Conservation (phyloP, 2,113 vertebrate species). For the Chunga burmeisteri region DNA sequence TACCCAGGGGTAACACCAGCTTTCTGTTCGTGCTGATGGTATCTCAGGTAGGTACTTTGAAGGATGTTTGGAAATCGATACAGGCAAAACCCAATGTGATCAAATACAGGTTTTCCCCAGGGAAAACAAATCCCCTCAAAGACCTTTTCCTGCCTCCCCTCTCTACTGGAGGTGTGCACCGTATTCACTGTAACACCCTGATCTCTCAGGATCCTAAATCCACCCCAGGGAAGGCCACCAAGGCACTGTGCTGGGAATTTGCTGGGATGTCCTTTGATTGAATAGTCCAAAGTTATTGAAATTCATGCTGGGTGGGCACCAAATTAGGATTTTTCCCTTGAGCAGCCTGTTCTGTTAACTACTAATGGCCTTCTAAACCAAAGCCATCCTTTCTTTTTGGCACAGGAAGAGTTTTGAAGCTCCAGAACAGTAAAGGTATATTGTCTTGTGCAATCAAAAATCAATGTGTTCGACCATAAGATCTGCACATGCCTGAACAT, state of each 20-base stretch:
- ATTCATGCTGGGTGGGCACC: neutral
- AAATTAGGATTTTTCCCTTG: neutral
- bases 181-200: rapidly evolving
- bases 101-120: neutral
- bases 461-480: neutral
- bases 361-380: neutral
- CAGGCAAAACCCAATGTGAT: rapidly evolving
- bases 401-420: neutral
- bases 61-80: neutral
- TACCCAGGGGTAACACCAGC: too few species aligned
- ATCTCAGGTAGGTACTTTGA: neutral
- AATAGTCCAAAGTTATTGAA: neutral
- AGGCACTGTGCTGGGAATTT: neutral
- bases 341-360: neutral
- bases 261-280: neutral
- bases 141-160: neutral
- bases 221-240: rapidly evolving
- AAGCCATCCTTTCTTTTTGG: neutral
- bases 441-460: neutral
- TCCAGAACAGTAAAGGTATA: neutral
- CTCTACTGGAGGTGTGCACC: neutral
- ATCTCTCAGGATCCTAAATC: neutral
- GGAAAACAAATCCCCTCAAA: neutral
- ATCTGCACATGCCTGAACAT: neutral
- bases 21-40: neutral